A percentile compares a stretch with the other conserved stretches of the same genome.
phyloP scores from a whole-genome alignment of 2,113 vertebrate species.

The Pollimyrus isidori region DNA sequence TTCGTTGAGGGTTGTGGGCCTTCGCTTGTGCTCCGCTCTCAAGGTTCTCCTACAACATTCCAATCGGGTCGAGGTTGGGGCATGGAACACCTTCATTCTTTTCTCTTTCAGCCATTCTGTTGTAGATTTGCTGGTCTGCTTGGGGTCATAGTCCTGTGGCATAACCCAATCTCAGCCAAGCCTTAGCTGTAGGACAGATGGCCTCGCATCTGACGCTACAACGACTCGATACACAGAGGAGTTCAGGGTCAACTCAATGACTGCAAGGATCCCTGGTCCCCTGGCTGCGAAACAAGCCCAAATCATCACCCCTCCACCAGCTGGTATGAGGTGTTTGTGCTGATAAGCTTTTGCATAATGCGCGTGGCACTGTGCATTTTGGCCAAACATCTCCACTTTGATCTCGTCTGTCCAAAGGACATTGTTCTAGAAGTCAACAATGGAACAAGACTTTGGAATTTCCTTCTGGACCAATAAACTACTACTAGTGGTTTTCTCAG shows the following conservation, averaged over 20 bases:
- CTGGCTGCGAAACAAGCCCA: not conserved
- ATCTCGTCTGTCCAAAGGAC: not conserved
- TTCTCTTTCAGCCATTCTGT: too few species aligned
- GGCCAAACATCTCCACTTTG: not conserved
- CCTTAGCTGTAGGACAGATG: not conserved
- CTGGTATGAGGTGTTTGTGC: not conserved
- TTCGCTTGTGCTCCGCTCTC: too few species aligned
- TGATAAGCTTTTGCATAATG: not conserved
- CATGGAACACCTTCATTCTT: too few species aligned
- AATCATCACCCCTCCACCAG: not conserved
- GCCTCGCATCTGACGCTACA: not conserved
- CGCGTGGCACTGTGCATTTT: not conserved
- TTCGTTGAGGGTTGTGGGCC: too few species aligned
- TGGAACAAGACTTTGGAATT: too few species aligned
- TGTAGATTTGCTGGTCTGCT: too few species aligned
- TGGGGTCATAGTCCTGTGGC: not conserved
- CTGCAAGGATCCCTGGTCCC: not conserved
- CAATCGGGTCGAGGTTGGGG: too few species aligned
- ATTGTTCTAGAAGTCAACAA: not conserved
- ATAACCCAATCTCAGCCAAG: not conserved
- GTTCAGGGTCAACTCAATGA: not conserved
- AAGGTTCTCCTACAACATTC: too few species aligned
- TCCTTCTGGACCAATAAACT: too few species aligned
- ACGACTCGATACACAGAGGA: not conserved
- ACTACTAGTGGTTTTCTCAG: not conserved